Percentiles rank a stretch among this genome's conserved stretches.
phyloP scores from a whole-genome alignment of 2,888 invertebrate species.

The Polyommatus iphigenia region DNA sequence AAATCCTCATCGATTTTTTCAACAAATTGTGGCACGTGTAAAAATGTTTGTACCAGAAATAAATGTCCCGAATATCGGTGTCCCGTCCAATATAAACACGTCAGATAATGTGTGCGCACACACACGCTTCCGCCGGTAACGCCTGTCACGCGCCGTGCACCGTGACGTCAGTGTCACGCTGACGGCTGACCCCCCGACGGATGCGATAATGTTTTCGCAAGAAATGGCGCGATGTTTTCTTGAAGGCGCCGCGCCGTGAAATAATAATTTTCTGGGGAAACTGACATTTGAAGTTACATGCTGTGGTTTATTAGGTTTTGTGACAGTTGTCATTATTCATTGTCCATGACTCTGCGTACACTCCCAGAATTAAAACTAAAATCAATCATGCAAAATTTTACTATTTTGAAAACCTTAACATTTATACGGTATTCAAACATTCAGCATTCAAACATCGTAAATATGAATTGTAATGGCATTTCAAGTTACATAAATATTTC shows the following conservation, averaged over 20 bases:
- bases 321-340: background rate
- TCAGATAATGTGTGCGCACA: conserved; percentile 29
- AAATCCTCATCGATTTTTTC: background rate
- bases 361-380: too few relatives aligned
- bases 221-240: conserved; percentile 16
- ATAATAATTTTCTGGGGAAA: background rate
- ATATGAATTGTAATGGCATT: conserved; percentile 3
- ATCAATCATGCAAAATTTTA: too few relatives aligned
- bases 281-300: background rate
- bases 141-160: background rate
- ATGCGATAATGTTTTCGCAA: conserved; percentile 22
- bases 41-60: conserved; percentile 1
- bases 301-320: background rate
- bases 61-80: conserved; percentile 8
- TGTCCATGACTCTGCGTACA: background rate
- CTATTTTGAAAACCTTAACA: too few relatives aligned
- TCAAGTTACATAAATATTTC: conserved; percentile 24
- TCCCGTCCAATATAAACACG: conserved; percentile 11
- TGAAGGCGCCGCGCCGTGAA: background rate
- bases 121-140: conserved; percentile 29
- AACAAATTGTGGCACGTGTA: background rate
- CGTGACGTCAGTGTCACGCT: background rate
- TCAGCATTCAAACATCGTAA: background rate
- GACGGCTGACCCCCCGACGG: conserved; percentile 7
- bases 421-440: background rate